A percentile compares a stretch with the other conserved stretches of the same genome.
Conservation (phyloP, 2,113 vertebrate genomes). For the Gymnogyps californianus region DNA sequence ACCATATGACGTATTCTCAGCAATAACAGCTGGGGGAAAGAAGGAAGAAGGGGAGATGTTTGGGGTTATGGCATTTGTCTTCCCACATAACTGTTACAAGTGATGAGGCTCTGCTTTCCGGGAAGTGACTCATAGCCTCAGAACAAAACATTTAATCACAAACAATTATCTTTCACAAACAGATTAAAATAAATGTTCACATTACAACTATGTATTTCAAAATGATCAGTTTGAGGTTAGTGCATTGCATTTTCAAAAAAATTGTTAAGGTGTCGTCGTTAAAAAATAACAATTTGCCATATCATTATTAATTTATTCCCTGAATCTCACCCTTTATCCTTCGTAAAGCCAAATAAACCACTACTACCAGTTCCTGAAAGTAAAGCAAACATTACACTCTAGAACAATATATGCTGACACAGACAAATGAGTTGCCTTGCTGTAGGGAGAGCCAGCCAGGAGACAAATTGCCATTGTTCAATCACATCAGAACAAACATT, state of each 20-base stretch:
- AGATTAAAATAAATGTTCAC: neutral
- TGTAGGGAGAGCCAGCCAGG: neutral
- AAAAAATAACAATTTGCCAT: neutral
- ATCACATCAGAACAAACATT: neutral
- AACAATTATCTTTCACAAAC: neutral
- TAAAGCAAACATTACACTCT: neutral
- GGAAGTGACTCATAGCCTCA: neutral
- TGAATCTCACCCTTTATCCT: neutral
- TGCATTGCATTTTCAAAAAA: neutral
- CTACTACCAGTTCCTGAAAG: neutral
- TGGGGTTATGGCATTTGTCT: neutral
- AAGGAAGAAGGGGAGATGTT: neutral
- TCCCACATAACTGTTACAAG: neutral
- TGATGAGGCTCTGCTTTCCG: neutral
- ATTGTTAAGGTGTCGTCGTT: neutral
- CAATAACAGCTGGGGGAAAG: neutral
- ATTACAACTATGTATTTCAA: neutral
- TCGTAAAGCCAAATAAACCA: neutral
- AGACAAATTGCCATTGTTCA: neutral
- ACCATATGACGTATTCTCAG: rapidly evolving
- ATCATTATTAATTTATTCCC: neutral
- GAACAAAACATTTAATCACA: neutral
- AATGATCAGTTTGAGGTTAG: neutral
- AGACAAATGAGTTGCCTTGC: neutral
- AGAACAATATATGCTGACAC: neutral